A percentile compares a stretch with the other conserved stretches of the same genome.
Conservation (phyloP, 2,888 invertebrate species). For the Sussaba pulchella region DNA sequence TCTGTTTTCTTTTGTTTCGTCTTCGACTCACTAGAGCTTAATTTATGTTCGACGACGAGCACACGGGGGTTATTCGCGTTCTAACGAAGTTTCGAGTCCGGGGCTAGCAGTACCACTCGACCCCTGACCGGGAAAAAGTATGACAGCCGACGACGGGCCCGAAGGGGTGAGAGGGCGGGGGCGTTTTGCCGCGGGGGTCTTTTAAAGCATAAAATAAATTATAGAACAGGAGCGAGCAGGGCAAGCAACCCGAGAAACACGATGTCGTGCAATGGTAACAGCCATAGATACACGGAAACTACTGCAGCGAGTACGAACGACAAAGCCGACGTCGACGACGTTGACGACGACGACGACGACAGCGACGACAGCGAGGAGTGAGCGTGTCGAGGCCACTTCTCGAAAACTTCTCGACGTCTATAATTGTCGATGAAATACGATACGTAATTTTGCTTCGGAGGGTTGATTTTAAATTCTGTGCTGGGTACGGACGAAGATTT, state of each 20-base stretch:
- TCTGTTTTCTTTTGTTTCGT: background rate
- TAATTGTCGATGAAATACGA: constrained; percentile 73
- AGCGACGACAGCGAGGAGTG: constrained; percentile 16
- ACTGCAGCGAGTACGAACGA: constrained; percentile 17
- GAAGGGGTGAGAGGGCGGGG: constrained; percentile 4
- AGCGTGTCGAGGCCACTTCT: constrained; percentile 72
- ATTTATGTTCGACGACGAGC: constrained; percentile 73
- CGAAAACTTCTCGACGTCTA: constrained; percentile 69
- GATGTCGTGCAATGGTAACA: constrained; percentile 73
- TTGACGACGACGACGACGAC: constrained; percentile 34
- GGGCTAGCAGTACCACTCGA: constrained; percentile 83
- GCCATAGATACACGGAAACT: constrained; percentile 51
- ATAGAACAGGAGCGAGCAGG: constrained; percentile 63
- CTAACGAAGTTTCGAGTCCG: constrained; percentile 75
- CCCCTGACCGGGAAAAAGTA: constrained; percentile 75
- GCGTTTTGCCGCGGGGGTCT: constrained; percentile 58
- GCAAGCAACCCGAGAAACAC: constrained; percentile 64
- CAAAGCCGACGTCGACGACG: constrained; percentile 23
- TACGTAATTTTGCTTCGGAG: constrained; percentile 34
- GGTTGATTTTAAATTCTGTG: constrained; percentile 61
- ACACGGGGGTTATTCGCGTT: constrained; percentile 32
- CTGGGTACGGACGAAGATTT: constrained; percentile 1
- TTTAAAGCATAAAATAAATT: constrained; percentile 81
- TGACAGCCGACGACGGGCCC: constrained; percentile 72
- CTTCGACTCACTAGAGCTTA: constrained; percentile 59